phyloP scores from a whole-genome alignment of 2,113 vertebrate species.

The Pogona vitticeps region DNA sequence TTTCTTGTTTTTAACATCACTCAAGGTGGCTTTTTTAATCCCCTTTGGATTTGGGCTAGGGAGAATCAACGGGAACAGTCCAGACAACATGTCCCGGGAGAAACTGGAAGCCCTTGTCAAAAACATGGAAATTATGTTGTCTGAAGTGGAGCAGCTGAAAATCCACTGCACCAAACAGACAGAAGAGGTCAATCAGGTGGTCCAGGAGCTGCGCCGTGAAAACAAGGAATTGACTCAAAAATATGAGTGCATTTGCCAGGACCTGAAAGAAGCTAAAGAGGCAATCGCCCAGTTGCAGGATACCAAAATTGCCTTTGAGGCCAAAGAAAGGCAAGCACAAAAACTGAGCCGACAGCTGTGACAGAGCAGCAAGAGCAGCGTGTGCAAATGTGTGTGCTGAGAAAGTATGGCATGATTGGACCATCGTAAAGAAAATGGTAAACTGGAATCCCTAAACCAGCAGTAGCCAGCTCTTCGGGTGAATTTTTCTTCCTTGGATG shows the following conservation, averaged over 20 bases:
- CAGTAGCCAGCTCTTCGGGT: constrained; percentile 29
- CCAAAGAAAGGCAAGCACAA: constrained; percentile 86
- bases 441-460: constrained; percentile 42
- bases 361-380: constrained; percentile 26
- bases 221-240: constrained; percentile 85
- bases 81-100: constrained; percentile 81
- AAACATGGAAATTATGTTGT: constrained; percentile 88
- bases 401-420: constrained; percentile 24
- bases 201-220: constrained; percentile 81
- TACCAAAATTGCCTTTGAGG: constrained; percentile 84
- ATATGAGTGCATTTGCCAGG: constrained; percentile 78
- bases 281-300: constrained; percentile 82
- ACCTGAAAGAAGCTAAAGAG: constrained; percentile 85
- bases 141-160: constrained; percentile 89
- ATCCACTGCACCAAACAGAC: constrained; percentile 85
- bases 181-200: constrained; percentile 83
- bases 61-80: constrained; percentile 43
- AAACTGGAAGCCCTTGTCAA: constrained; percentile 87
- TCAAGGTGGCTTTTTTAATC: constrained; percentile 71
- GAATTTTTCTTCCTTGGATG: constrained; percentile 21
- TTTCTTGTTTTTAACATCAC: constrained; percentile 55
- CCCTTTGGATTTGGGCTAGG: constrained; percentile 68
- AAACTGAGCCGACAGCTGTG: constrained; percentile 88
- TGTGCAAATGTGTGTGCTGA: not conserved
- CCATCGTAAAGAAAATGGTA: constrained; percentile 25